A percentile compares a stretch with the other conserved stretches of the same genome.
Evolutionary conservation across 2,113 vertebrate genomes (phyloP).

Genomic region (Mormyrus iriodes): DNA sequence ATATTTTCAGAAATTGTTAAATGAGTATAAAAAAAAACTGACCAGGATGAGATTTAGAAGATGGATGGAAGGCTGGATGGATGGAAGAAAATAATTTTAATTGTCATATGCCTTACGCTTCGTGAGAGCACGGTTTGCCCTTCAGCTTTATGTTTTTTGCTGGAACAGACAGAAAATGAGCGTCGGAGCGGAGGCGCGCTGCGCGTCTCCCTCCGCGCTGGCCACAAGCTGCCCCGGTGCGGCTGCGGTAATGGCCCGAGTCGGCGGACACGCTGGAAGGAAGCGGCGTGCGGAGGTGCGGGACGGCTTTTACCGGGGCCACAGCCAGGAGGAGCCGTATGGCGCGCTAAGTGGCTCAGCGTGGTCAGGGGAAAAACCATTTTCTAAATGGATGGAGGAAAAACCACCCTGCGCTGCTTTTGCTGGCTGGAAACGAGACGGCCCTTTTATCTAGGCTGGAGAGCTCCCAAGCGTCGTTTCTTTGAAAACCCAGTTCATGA

Average conservation of each 20-base stretch:
- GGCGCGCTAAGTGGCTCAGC: constrained; percentile 72
- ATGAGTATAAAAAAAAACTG: background rate
- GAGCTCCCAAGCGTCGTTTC: constrained; percentile 53
- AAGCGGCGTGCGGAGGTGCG: constrained; percentile 25
- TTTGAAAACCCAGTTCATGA: background rate
- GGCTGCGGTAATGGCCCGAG: background rate
- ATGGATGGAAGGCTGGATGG: background rate
- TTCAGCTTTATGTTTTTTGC: background rate
- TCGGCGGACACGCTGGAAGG: background rate
- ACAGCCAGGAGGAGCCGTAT: constrained; percentile 67
- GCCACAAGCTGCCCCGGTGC: background rate
- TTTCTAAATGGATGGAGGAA: constrained; percentile 67
- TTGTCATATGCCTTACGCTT: background rate
- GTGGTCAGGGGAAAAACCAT: constrained; percentile 65
- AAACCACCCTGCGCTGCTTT: constrained; percentile 52
- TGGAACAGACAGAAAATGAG: background rate
- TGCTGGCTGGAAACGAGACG: constrained; percentile 63
- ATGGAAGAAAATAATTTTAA: background rate
- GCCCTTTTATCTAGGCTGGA: constrained; percentile 48
- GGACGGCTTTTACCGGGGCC: constrained; percentile 61
- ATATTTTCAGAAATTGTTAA: background rate
- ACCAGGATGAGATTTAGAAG: background rate
- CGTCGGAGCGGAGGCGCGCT: background rate
- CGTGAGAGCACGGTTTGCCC: background rate
- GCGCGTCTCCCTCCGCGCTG: background rate